These are phyloP conservation scores for Zootermopsis nevadensis DNA, from an alignment of 2,888 invertebrate species.

Conservation along the genomic window DNA sequence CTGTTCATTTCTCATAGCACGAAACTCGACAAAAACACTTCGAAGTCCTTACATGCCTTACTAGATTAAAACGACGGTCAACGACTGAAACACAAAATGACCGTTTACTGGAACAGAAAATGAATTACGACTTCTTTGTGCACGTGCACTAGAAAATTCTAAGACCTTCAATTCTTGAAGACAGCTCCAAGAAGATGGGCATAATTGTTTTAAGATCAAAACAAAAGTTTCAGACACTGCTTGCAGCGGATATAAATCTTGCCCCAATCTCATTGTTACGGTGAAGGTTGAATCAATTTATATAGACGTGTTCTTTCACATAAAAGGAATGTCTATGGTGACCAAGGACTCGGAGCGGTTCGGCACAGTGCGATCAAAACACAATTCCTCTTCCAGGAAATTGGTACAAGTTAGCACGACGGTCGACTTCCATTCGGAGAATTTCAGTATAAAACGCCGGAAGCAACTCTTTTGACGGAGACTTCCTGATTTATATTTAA, in stretches of 20 bases:
- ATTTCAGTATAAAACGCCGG: no score
- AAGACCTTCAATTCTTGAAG: background rate
- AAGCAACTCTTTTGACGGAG: no score
- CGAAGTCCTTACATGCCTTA: no score
- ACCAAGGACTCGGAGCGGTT: background rate
- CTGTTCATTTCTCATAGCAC: no score
- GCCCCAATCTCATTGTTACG: background rate
- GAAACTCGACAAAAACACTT: no score
- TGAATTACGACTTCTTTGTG: background rate
- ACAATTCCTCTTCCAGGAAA: no score
- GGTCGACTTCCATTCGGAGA: no score
- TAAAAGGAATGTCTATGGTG: background rate
- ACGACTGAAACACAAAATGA: no score
- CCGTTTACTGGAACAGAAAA: no score
- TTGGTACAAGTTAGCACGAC: no score
- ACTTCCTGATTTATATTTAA: no score
- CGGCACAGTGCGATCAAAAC: background rate
- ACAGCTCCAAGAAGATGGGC: background rate
- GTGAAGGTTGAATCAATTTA: conserved; percentile 27
- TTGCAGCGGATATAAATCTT: background rate
- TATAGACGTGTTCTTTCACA: background rate
- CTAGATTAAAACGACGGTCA: no score
- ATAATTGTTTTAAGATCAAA: background rate
- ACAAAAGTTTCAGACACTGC: background rate
- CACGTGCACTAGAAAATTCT: background rate